Conservation (phyloP, 2,888 invertebrate genomes). For the Drosophila mimica region DNA sequence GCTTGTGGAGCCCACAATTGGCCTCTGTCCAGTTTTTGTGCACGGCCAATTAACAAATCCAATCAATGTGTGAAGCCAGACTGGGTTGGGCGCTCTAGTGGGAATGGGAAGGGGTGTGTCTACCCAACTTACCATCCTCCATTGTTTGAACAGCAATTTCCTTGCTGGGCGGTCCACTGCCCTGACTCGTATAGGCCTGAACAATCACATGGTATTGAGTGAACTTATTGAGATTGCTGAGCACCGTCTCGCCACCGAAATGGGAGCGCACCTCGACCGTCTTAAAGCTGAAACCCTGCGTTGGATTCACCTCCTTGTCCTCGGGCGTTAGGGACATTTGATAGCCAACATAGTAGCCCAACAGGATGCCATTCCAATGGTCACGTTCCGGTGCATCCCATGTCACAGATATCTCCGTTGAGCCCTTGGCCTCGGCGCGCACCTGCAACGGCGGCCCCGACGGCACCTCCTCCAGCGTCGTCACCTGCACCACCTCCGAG, state of each 20-base stretch:
- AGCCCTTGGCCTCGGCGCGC: slow-evolving; percentile 93
- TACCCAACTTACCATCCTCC: slow-evolving; percentile 90
- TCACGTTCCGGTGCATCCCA: slow-evolving; percentile 95
- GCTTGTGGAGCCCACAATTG: slow-evolving; percentile 4
- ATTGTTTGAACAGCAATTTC: slow-evolving; percentile 92
- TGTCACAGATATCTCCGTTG: slow-evolving; percentile 92
- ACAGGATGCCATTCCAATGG: slow-evolving; percentile 94
- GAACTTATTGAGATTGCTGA: slow-evolving; percentile 91
- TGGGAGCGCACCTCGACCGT: slow-evolving; percentile 92
- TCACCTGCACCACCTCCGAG: slow-evolving; percentile 93
- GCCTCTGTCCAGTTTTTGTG: slow-evolving; percentile 44
- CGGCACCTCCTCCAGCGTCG: slow-evolving; percentile 93
- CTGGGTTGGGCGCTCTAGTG: neutral
- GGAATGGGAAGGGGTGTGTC: neutral
- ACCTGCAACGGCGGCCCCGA: slow-evolving; percentile 93
- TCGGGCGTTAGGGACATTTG: slow-evolving; percentile 86
- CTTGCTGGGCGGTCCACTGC: slow-evolving; percentile 93
- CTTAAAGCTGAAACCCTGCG: slow-evolving; percentile 89
- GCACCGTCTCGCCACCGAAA: slow-evolving; percentile 88
- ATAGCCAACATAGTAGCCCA: slow-evolving; percentile 95
- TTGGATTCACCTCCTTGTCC: slow-evolving; percentile 85
- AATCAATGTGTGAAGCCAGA: slow-evolving; percentile 68
- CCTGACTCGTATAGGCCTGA: slow-evolving; percentile 94
- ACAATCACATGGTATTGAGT: slow-evolving; percentile 93
- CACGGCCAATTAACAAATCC: slow-evolving; percentile 77